phyloP scores from a whole-genome alignment of 2,888 invertebrate genomes.

The Apeira syringaria region DNA sequence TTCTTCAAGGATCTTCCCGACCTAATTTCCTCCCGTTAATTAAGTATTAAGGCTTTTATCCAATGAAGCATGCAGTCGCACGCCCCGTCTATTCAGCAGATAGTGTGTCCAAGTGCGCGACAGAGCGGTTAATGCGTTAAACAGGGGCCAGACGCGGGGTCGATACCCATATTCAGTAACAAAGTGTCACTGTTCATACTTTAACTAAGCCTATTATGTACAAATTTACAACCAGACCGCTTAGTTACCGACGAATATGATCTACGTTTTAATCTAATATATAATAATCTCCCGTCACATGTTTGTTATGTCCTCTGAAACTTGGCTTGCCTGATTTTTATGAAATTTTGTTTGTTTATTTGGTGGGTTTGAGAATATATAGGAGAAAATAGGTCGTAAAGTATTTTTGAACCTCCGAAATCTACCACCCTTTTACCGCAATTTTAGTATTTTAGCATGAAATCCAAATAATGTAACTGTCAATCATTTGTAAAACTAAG shows the following conservation, averaged over 20 bases:
- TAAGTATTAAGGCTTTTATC: slow-evolving; percentile 15
- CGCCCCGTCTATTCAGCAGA: slow-evolving; percentile 47
- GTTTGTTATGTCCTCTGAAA: too few species aligned
- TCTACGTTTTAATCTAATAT: too few species aligned
- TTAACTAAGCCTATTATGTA: slow-evolving; percentile 10
- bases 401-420: too few species aligned
- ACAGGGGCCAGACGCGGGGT: slow-evolving; percentile 47
- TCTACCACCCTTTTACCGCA: too few species aligned
- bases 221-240: slow-evolving; percentile 1
- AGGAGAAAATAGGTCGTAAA: too few species aligned
- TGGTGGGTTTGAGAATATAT: too few species aligned
- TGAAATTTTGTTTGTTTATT: too few species aligned
- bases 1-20: slow-evolving; percentile 4
- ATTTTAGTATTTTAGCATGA: too few species aligned
- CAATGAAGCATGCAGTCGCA: slow-evolving; percentile 58
- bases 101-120: slow-evolving; percentile 61
- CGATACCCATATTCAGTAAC: slow-evolving; percentile 35
- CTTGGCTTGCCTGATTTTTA: too few species aligned
- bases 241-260: neutral
- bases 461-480: too few species aligned
- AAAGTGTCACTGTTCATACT: slow-evolving; percentile 20
- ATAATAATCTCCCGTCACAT: too few species aligned
- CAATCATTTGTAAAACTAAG: too few species aligned
- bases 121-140: slow-evolving; percentile 60
- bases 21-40: slow-evolving; percentile 26